Base-by-base conservation (phyloP, 2,888 invertebrate genomes). In the Pterostichus madidus region DNA sequence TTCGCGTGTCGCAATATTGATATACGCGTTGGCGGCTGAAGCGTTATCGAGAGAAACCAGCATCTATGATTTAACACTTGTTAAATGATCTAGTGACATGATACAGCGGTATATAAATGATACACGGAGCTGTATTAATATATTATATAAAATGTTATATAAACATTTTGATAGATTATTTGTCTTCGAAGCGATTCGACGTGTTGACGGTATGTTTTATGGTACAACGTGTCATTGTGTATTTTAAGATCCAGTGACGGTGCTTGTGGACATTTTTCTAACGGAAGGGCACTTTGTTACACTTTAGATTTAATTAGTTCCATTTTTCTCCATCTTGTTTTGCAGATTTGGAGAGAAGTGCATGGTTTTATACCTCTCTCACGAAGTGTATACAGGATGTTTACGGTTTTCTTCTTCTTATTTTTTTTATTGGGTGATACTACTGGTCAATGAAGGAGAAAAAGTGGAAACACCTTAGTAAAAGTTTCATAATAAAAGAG, bases 61-160 rank as follows among this genome's bases (percentile, higher is more conserved):
- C 56, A 77, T 77, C 77, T 53, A 15, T 77, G 77, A 77, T 77
- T 77, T 77, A 77, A 56, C 77, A 77, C 77, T 77, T 77, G 77
- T 77, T 56, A 77, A 77, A 77, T 56, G 77, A 77, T 77, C 39
- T 56, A 77, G 53, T 75, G 75, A 52, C 75, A 52, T 49, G 75
- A 75, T 75, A 75, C 75, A 49, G 52, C 52, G 13, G n/a, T 32
- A 75, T 52, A 75, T 75, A 75, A 75, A 75, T 75, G 75, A 75
- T 75, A 75, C 53, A 75, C 75, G 13, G 53, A 49, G 17, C 52
- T 17, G 53, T 75, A 75, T 75, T 75, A 49, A 75, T 75, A 75
- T 75, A 75, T 75, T 75, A 52, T 75, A 75, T 75, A 75, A 44
- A 75, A 71, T 71, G 68, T 44, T 71, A 71, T 71, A 71, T 44